Evolutionary conservation across 2,797 vertebrate species (phyloP), one percentile per base, ranked within the genome.

Genomic region (Myiotriccus ornatus): DNA sequence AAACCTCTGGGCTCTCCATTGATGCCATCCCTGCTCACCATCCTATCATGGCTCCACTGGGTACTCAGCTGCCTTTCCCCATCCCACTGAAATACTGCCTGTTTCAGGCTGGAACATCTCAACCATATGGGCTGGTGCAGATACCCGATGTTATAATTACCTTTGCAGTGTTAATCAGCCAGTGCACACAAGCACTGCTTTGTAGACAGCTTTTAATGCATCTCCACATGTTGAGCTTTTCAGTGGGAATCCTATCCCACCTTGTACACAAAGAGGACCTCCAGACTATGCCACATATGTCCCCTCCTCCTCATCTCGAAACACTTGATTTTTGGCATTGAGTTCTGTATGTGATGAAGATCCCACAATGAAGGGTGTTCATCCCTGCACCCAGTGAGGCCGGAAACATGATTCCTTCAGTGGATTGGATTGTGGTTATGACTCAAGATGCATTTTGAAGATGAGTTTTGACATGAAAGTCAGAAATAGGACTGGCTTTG

Each of bases 81-180:
- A 11, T 2, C 15, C 56, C 15, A 14, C 30, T 35, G 63, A 76
- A 75, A 59, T 28, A 30, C 0, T 2, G 9, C 3, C 50, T 74
- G n/a, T 34, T 14, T 49, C 21, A 37, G n/a, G 23, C 1, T 59
- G 18, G 70, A 75, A n/a, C 23, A 21, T 57, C 46, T 27, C 28
- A 65, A 41, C n/a, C 1, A 3, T 11, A 3, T 11, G 20, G 46
- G 13, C 27, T 10, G 1, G 5, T 30, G 37, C 2, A 1, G 34
- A 49, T 57, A 65, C 13, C 25, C 37, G 47, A 12, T 65, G 39
- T 62, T 52, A 16, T 6, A 43, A 14, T 56, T 85, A 20, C 9
- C 28, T 43, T 34, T 56, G 32, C 1, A 15, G 32, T 39, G 50
- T 57, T 67, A 41, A 37, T 70, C 56, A 82, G 34, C 39, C 67